Base-by-base conservation (phyloP, 2,113 vertebrate species). In the Apodemus speciosus region DNA sequence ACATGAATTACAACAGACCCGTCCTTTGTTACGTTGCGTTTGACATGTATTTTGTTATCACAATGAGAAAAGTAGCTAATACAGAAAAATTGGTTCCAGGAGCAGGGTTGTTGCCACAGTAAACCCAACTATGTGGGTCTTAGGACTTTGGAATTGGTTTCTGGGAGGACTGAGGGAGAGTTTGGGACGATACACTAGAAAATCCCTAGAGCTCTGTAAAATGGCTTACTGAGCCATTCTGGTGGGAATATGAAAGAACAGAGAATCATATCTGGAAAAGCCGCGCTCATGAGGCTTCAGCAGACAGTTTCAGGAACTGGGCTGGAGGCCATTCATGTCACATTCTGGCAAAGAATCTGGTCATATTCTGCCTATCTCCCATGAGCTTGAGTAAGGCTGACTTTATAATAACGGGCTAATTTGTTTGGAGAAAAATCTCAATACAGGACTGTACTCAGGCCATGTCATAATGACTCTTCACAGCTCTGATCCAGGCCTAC, bases 191-290 rank as follows among this genome's bases (percentile, higher is more conserved):
- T 6, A 10, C 32, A 20, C 66, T 51, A 49, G 46, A 69, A 14
- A 69, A 25, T 35, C 35, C 46, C 66, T 27, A 69, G 46, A 25
- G 4, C 20, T 35, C 84, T 69, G 6, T 85, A 53, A 86, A 21
- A 53, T 20, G 23, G 46, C 32, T 86, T 53, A 38, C 21, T 30
- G 64, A 68, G 43, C 46, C 46, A 51, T 53, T 85, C 40, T 49
- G 83, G 30, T 68, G 62, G 83, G 62, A 68, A 35, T 68, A 23
- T n/a, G 62, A 62, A 85, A 68, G 20, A 85, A 66, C 27, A 14
- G 20, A 68, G 40, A 35, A n/a, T 7, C 6, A 4, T 1, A 49
- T 0, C 1, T 0, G 20, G 9, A 10, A 13, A 51, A 13, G 43
- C 20, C 15, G 20, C 1, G 18, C 40, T 66, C 81, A 49, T 14